Conservation (phyloP, 2,888 invertebrate genomes). For the Drepana falcataria region DNA sequence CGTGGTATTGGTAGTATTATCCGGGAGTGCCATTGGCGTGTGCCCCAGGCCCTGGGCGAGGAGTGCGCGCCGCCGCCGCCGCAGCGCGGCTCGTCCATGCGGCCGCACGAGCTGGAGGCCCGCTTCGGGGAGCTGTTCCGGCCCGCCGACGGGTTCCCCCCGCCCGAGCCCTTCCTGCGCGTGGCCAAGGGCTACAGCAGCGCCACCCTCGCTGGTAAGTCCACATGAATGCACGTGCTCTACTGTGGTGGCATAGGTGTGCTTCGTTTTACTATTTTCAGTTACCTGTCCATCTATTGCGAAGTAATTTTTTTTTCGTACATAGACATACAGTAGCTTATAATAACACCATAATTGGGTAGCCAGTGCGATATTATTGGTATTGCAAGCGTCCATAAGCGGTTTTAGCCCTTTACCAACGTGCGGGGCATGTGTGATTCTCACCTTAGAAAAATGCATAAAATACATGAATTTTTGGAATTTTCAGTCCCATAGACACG, state of each 20-base stretch:
- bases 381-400: too few relatives aligned
- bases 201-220: conserved; percentile 70
- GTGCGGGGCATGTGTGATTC: too few relatives aligned
- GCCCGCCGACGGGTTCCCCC: conserved; percentile 80
- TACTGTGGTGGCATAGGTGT: neutral
- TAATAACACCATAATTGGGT: too few relatives aligned
- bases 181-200: conserved; percentile 84
- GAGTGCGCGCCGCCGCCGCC: conserved; percentile 78
- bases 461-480: too few relatives aligned
- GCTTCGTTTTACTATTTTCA: conserved; percentile 2
- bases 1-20: too few relatives aligned
- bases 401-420: too few relatives aligned
- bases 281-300: conserved; percentile 2
- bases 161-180: conserved; percentile 83
- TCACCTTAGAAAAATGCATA: too few relatives aligned
- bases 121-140: conserved; percentile 83
- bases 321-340: too few relatives aligned
- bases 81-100: conserved; percentile 81
- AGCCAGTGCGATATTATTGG: too few relatives aligned
- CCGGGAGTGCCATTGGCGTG: too few relatives aligned
- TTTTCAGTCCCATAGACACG: too few relatives aligned
- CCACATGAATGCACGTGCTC: conserved; percentile 24
- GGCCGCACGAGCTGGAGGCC: conserved; percentile 81
- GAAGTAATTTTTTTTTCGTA: too few relatives aligned
- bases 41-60: conserved; percentile 15